A percentile compares a stretch with the other conserved stretches of the same genome.
Conservation (phyloP, 2,113 vertebrate genomes). For the Tychaedon coryphoeus region DNA sequence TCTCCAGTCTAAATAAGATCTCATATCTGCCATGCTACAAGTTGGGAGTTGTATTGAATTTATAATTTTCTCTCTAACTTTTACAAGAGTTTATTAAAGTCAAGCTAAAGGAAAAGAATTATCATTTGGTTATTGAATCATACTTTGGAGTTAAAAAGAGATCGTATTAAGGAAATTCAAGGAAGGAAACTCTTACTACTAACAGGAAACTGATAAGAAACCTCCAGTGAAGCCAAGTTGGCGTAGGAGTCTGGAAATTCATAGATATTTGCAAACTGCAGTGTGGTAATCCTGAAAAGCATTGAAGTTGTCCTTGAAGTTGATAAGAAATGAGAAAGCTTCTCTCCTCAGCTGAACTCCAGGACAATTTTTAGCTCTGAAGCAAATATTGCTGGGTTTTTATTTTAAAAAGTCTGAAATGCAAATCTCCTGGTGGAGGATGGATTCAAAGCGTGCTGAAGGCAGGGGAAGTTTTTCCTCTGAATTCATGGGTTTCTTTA, state of each 20-base stretch:
- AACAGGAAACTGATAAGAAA: slow-evolving; percentile 55
- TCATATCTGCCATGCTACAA: neutral
- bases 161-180: neutral
- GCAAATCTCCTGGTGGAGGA: neutral
- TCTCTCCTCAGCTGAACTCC: slow-evolving; percentile 21
- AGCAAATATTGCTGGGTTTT: neutral
- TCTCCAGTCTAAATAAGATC: neutral
- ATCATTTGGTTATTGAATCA: neutral
- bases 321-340: neutral
- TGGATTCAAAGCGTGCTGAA: neutral
- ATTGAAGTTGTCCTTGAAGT: neutral
- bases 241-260: slow-evolving; percentile 24
- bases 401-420: neutral
- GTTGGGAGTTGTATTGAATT: neutral
- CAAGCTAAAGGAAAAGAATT: neutral
- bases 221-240: slow-evolving; percentile 5
- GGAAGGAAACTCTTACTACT: slow-evolving; percentile 43
- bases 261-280: slow-evolving; percentile 15
- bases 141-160: neutral
- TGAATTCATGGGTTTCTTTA: neutral
- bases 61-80: neutral
- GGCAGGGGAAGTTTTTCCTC: neutral
- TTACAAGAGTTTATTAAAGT: neutral
- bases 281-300: slow-evolving; percentile 23
- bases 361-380: neutral